Evolutionary conservation across 2,888 invertebrate species (phyloP).

Genomic region (Cataglyphis livida): DNA sequence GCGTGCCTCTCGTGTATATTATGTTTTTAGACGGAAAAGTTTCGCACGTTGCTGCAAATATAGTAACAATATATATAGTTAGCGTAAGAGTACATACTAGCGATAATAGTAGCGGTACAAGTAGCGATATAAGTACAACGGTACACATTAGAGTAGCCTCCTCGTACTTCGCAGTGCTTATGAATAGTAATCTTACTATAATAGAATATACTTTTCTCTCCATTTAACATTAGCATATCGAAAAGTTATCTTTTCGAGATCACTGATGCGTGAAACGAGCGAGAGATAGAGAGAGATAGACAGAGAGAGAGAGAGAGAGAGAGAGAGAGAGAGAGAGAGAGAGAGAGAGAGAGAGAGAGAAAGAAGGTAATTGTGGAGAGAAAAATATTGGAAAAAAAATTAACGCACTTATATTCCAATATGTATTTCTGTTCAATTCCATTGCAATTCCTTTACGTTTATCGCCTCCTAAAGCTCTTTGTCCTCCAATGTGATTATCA

Average conservation of each 20-base stretch:
- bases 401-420: conserved; percentile 24
- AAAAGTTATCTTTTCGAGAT: conserved; percentile 48
- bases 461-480: conserved; percentile 17
- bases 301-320: conserved; percentile 26
- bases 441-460: conserved; percentile 36
- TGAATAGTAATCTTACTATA: conserved; percentile 63
- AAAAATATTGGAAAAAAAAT: conserved; percentile 25
- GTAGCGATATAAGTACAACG: conserved; percentile 71
- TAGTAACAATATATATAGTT: conserved; percentile 64
- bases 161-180: conserved; percentile 65
- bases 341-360: no score
- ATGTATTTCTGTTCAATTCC: conserved; percentile 37
- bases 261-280: conserved; percentile 51
- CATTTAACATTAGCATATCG: conserved; percentile 32
- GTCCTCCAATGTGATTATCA: conserved; percentile 34
- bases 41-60: conserved; percentile 71
- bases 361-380: conserved; percentile 40
- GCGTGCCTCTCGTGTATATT: conserved; percentile 39
- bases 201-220: conserved; percentile 61
- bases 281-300: conserved; percentile 48
- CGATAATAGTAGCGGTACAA: conserved; percentile 72
- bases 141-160: conserved; percentile 68
- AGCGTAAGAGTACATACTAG: conserved; percentile 70
- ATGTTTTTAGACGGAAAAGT: conserved; percentile 65
- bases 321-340: conserved; percentile 23